Evolutionary conservation across 2,888 invertebrate genomes (phyloP), one percentile per base, ranked within the genome.

Genomic region (Tipula confusa): DNA sequence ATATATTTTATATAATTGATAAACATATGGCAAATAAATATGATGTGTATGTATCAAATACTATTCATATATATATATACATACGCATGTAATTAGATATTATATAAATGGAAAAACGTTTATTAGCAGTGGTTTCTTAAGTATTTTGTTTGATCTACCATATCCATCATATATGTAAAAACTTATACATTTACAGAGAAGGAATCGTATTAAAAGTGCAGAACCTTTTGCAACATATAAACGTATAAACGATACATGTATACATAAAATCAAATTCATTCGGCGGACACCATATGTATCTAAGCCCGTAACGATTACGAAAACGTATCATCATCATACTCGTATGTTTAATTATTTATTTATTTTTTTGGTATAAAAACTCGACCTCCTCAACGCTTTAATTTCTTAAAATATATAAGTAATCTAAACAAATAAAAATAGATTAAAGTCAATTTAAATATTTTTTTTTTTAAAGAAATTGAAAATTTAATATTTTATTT

Each of bases 1-100:
- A 31, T 43, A 6, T 43, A 43, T 15, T n/a, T n/a, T 15, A 43
- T 43, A 43, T n/a, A 64, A n/a, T 64, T 64, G 2, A 24, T 24
- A 64, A 64, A 18, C 64, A 64, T 64, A 64, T 64, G 64, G 64
- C 64, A 64, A 64, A 64, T 64, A 24, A 64, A 64, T 64, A n/a
- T n/a, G 64, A 24, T 64, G 64, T 64, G 64, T 24, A 64, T 64
- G 64, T 24, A 64, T 64, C 64, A 64, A 64, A 64, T 64, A 64
- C 64, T 64, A 64, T 64, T 43, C 15, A 64, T 64, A 64, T n/a
- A n/a, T n/a, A n/a, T n/a, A n/a, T n/a, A n/a, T n/a, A n/a, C n/a
- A n/a, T n/a, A n/a, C n/a, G n/a, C n/a, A n/a, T 64, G 64, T 64
- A 64, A 64, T 64, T 64, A 64, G 64, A 64, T 64, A 64, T 64